A percentile compares a stretch with the other conserved stretches of the same genome.
phyloP scores from a whole-genome alignment of 2,113 vertebrate species.

The Strix aluco region DNA sequence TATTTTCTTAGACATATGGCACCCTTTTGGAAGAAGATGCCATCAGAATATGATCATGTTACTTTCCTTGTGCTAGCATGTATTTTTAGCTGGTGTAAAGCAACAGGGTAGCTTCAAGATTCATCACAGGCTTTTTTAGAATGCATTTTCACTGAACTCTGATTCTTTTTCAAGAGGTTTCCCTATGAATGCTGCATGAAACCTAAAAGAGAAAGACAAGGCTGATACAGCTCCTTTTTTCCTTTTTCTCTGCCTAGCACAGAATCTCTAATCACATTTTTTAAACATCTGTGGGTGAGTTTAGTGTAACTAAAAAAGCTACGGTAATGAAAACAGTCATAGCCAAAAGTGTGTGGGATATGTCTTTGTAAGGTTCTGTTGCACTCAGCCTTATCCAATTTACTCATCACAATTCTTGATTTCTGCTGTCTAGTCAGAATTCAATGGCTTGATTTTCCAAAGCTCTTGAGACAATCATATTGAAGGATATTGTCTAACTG shows the following conservation, averaged over 20 bases:
- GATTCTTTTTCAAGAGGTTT: neutral
- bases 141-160: neutral
- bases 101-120: neutral
- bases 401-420: neutral
- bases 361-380: neutral
- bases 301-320: neutral
- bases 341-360: neutral
- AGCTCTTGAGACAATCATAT: neutral
- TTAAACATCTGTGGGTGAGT: neutral
- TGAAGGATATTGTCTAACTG: neutral
- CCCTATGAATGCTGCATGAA: neutral
- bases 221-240: neutral
- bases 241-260: neutral
- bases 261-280: conserved; percentile 21
- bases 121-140: neutral
- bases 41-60: neutral
- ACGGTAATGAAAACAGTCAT: neutral
- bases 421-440: neutral
- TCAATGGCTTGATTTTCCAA: neutral
- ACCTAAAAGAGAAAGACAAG: neutral
- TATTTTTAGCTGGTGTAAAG: neutral
- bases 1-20: neutral
- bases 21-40: neutral
- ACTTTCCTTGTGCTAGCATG: neutral
- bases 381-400: neutral